phyloP scores from a whole-genome alignment of 2,113 vertebrate genomes.

The Drymodes brunneopygia region DNA sequence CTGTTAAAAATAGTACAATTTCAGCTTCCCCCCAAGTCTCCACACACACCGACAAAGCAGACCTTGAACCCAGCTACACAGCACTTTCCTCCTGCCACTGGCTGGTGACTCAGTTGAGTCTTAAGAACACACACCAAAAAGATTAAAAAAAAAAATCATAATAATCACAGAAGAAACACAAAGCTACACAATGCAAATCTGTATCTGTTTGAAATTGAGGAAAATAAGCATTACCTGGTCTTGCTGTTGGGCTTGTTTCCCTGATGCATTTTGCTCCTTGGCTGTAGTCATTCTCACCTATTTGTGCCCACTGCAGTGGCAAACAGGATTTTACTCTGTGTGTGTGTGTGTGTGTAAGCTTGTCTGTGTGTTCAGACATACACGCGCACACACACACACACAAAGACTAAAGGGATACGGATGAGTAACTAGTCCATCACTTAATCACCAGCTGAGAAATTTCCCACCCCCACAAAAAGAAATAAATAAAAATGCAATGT shows the following conservation, averaged over 20 bases:
- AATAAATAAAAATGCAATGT: conserved; percentile 7
- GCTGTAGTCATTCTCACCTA: conserved; percentile 89
- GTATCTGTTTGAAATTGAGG: conserved; percentile 22
- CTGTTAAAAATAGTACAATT: conserved; percentile 42
- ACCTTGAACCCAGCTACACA: conserved; percentile 7
- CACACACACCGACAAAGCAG: background rate
- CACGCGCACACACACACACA: background rate
- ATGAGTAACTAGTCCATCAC: conserved; percentile 71
- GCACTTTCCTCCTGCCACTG: conserved; percentile 9
- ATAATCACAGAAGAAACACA: background rate
- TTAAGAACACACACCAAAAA: background rate
- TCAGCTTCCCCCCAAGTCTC: background rate
- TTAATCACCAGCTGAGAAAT: conserved; percentile 57
- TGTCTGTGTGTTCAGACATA: conserved; percentile 36
- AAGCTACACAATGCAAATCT: background rate
- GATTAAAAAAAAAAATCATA: background rate
- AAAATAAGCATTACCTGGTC: conserved; percentile 86
- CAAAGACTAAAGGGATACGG: conserved; percentile 23
- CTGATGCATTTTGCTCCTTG: conserved; percentile 85
- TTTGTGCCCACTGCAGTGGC: conserved; percentile 59
- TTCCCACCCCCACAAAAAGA: conserved; percentile 54
- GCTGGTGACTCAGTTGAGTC: conserved; percentile 19
- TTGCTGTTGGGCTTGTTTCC: conserved; percentile 86
- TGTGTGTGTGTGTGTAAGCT: conserved; percentile 20
- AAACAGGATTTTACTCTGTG: conserved; percentile 40